These are phyloP conservation scores for Umimayanthus chanpuru DNA, from an alignment of 92 coral and sea anemone genomes.

Conservation along the genomic window DNA sequence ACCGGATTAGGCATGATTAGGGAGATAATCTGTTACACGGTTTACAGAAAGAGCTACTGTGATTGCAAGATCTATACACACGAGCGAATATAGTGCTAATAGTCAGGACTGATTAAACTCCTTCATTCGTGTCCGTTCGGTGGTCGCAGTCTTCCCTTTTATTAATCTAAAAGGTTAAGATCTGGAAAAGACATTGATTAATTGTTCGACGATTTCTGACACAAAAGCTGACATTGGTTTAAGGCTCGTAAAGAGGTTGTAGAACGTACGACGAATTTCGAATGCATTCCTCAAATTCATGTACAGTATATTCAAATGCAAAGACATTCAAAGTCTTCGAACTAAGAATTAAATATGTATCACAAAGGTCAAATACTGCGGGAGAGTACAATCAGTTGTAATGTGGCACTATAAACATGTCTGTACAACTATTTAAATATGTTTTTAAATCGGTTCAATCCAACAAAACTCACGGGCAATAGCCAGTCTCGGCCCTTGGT, in stretches of 20 bases:
- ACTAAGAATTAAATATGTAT: too few relatives aligned
- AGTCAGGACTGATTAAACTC: neutral
- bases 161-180: neutral
- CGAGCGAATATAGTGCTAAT: neutral
- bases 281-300: neutral
- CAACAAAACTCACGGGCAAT: neutral
- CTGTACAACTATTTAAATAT: neutral
- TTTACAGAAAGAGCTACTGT: neutral
- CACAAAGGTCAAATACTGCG: too few relatives aligned
- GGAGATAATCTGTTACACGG: neutral
- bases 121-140: slow-evolving; percentile 3
- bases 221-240: neutral
- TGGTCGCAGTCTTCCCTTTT: neutral
- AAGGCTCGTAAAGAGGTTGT: neutral
- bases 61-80: neutral
- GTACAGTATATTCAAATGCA: neutral
- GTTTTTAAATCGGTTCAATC: neutral
- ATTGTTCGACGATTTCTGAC: neutral
- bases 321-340: neutral
- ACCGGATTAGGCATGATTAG: neutral
- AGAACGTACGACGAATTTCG: neutral
- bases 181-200: neutral
- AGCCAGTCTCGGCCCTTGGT: too few relatives aligned
- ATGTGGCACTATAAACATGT: neutral
- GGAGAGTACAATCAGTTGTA: neutral